Base-by-base conservation (phyloP, 2,797 vertebrate species). In the Petrocephalus schoutedeni region DNA sequence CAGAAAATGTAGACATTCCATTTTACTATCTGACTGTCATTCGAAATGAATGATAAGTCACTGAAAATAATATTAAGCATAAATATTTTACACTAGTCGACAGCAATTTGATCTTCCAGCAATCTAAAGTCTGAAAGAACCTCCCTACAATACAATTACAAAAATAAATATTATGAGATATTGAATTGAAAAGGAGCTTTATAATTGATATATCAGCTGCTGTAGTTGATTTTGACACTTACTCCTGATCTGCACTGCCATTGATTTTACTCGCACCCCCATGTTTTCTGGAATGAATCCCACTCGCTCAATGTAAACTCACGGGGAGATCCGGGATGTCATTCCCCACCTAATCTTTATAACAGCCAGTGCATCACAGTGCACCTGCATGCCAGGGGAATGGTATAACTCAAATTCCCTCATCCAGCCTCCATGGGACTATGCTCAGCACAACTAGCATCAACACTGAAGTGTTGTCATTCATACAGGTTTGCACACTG, bases 261-360 rank as follows among this genome's bases (percentile, higher is more conserved):
- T 45, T 86, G 59, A 53, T 64, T 23, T 67, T 16, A 9, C 21
- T 67, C 67, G 9, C 59, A 49, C 36, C 5, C 3, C 58, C n/a
- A 21, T 86, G 53, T 86, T 58, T 86, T 84, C 82, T 84, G 51
- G 32, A 58, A 59, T 41, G 32, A 32, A 86, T 59, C 36, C 56
- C 7, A 59, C 56, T 23, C 14, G 1, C 36, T 41, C 85, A 57
- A 45, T 41, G 82, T 23, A 58, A 56, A 56, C 28, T 36, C 51
- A 56, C 9, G 28, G 54, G 12, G 84, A 86, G 57, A 61, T 59
- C 32, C 28, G 49, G 58, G 77, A 87, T 83, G 57, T 56, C 77
- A 87, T 86, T 87, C 87, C 53, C 86, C 71, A 58, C 83, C 61
- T 89, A 58, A 85, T 89, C 89, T 64, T 86, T 51, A 67, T 59